Evolutionary conservation across 64 coral and sea anemone genomes (phyloP).

Genomic region (Montipora efflorescens): DNA sequence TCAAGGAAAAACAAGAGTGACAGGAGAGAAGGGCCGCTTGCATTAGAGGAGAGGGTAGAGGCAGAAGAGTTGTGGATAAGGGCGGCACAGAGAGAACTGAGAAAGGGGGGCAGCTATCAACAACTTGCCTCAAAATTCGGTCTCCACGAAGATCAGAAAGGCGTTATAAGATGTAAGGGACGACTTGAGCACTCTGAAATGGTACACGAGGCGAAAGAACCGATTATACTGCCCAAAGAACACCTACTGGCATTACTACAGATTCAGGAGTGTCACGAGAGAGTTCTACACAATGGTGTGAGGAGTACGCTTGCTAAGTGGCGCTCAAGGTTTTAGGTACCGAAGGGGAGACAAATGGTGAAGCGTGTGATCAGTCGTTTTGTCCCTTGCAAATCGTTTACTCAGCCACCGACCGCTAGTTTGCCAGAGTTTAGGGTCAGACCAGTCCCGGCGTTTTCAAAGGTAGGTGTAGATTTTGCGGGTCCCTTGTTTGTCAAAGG

Average conservation of each 20-base stretch:
- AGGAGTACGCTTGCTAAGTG: constrained; percentile 42
- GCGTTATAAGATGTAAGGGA: constrained; percentile 33
- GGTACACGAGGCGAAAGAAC: constrained; percentile 5
- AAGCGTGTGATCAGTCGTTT: constrained; percentile 3
- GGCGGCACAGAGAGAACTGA: constrained; percentile 42
- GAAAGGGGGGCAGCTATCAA: constrained; percentile 21
- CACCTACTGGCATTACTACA: constrained; percentile 35
- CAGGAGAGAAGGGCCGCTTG: not conserved
- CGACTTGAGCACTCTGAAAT: constrained; percentile 30
- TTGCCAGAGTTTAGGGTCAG: constrained; percentile 33
- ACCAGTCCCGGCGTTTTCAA: constrained; percentile 16
- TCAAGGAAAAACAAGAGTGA: not conserved
- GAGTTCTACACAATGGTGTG: constrained; percentile 38
- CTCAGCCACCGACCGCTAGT: not conserved
- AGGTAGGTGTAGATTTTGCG: constrained; percentile 69
- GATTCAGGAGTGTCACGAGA: constrained; percentile 48
- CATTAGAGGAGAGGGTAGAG: constrained; percentile 18
- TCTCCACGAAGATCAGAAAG: constrained; percentile 33
- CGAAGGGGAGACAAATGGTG: constrained; percentile 28
- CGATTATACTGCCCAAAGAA: constrained; percentile 54
- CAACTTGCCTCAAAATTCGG: constrained; percentile 45
- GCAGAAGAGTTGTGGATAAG: constrained; percentile 50
- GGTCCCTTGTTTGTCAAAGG: constrained; percentile 63
- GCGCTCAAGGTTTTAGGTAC: constrained; percentile 45
- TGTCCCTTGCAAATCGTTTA: constrained; percentile 21